Conservation (phyloP, 2,113 vertebrate species). For the Heloderma charlesbogerti region DNA sequence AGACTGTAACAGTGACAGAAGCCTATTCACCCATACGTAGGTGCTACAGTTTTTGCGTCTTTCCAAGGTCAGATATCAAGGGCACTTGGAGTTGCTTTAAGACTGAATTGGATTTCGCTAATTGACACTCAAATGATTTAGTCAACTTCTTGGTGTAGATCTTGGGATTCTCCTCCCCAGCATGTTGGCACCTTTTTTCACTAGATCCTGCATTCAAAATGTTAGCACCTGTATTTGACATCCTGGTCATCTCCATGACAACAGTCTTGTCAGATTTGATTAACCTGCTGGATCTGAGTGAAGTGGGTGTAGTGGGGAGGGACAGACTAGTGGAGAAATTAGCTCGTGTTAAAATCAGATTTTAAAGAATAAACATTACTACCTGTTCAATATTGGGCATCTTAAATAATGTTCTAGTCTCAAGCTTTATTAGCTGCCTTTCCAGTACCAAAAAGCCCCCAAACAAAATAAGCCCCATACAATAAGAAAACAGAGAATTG, state of each 20-base stretch:
- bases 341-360: conserved; percentile 19
- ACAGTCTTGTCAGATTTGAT: conserved; percentile 24
- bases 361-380: conserved; percentile 18
- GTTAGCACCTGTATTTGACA: conserved; percentile 44
- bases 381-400: accelerated
- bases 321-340: background rate
- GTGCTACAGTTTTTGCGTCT: background rate
- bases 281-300: background rate
- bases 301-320: background rate
- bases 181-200: background rate
- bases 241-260: conserved; percentile 48
- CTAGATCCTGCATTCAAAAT: conserved; percentile 46
- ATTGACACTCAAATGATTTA: background rate
- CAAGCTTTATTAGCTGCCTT: background rate
- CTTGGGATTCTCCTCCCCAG: background rate
- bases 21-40: background rate
- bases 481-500: background rate
- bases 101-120: background rate
- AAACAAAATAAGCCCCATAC: background rate
- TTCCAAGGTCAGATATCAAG: background rate
- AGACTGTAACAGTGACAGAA: background rate
- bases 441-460: background rate
- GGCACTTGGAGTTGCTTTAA: background rate
- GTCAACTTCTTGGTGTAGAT: conserved; percentile 24
- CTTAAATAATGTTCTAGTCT: background rate